A percentile compares a stretch with the other conserved stretches of the same genome.
Conservation (phyloP, 1,140 invertebrate genomes). For the Zaprionus africanus region DNA sequence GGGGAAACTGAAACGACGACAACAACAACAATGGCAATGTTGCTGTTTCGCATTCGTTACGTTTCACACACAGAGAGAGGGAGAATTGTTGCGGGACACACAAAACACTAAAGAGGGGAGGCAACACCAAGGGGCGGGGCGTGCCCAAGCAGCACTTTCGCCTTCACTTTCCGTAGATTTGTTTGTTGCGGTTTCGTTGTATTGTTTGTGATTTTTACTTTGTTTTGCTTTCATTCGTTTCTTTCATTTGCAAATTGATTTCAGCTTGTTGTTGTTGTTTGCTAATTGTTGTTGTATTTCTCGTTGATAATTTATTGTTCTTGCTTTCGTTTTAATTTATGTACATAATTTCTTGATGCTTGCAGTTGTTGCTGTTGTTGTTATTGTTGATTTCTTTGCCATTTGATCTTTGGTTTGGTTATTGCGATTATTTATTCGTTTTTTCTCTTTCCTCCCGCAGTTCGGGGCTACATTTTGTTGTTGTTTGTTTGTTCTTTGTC, state of each 20-base stretch:
- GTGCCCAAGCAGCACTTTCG: conserved; percentile 51
- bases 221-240: conserved; percentile 69
- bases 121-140: neutral
- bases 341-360: conserved; percentile 22
- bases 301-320: conserved; percentile 62
- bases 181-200: conserved; percentile 40
- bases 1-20: conserved; percentile 22
- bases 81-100: neutral
- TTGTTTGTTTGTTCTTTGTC: neutral
- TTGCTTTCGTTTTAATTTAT: conserved; percentile 60
- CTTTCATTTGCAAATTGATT: conserved; percentile 75
- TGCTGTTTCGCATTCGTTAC: conserved; percentile 37
- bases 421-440: conserved; percentile 46
- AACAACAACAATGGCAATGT: neutral
- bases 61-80: neutral
- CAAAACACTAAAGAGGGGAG: neutral
- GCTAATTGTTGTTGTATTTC: conserved; percentile 35
- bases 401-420: conserved; percentile 81
- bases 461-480: conserved; percentile 56
- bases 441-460: conserved; percentile 13
- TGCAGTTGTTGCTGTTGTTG: conserved; percentile 42
- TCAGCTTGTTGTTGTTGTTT: conserved; percentile 41
- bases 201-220: conserved; percentile 43
- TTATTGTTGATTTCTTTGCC: conserved; percentile 67
- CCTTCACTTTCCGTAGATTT: conserved; percentile 59